Evolutionary conservation across 2,797 vertebrate genomes (phyloP).

Genomic region (Gymnocypris eckloni): DNA sequence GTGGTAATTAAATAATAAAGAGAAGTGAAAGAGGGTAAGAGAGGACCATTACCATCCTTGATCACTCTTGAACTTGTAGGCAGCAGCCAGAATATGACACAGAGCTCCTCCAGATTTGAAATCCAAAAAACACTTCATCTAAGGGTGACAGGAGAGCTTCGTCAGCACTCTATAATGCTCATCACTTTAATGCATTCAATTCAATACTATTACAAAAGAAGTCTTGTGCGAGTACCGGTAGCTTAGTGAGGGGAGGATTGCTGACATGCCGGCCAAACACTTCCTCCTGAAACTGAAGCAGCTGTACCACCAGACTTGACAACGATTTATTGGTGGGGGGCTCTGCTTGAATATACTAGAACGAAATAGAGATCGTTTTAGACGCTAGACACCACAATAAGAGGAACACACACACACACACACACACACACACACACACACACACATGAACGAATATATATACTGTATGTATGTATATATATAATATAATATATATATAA

Average conservation of each 20-base stretch:
- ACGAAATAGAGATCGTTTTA: conserved; percentile 24
- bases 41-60: conserved; percentile 92
- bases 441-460: no score
- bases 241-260: conserved; percentile 95
- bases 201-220: not conserved
- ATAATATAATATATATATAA: no score
- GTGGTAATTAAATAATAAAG: not conserved
- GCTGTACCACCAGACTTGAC: conserved; percentile 95
- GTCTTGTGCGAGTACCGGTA: conserved; percentile 80
- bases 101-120: conserved; percentile 96
- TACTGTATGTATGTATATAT: no score
- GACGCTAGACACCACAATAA: conserved; percentile 7
- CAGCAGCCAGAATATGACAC: conserved; percentile 95
- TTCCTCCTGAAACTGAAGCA: conserved; percentile 98
- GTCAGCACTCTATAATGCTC: conserved; percentile 27
- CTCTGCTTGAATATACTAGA: conserved; percentile 96
- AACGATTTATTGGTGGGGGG: conserved; percentile 98
- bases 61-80: conserved; percentile 99
- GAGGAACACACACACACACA: not conserved
- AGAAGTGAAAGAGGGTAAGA: not conserved
- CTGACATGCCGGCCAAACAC: conserved; percentile 97
- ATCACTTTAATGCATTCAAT: not conserved
- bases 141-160: conserved; percentile 48
- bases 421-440: not conserved
- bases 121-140: conserved; percentile 98